phyloP scores from a whole-genome alignment of 2,113 vertebrate genomes.

The Sciurus niger region DNA sequence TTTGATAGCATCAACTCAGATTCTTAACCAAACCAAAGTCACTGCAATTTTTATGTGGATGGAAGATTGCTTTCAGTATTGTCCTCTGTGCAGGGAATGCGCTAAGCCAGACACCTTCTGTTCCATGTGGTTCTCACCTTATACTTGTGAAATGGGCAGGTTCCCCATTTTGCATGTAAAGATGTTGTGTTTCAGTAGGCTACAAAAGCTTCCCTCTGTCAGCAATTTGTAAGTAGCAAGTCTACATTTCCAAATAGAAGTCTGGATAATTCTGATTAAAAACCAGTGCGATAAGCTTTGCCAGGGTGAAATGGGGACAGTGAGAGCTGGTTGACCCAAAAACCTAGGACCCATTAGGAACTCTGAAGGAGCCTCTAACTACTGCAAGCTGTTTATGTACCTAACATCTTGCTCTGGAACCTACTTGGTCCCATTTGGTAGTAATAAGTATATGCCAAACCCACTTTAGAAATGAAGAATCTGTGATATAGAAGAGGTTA shows the following conservation, averaged over 20 bases:
- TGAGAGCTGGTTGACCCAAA: background rate
- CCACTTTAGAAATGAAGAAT: background rate
- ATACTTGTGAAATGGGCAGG: background rate
- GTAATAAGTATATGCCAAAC: background rate
- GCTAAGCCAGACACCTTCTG: background rate
- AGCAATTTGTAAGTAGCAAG: background rate
- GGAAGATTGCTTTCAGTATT: background rate
- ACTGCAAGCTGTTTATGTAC: background rate
- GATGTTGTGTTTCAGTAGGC: background rate
- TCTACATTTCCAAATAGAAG: background rate
- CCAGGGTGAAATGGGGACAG: background rate
- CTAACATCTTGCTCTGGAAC: background rate
- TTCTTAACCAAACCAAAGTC: background rate
- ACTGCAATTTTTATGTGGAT: rapidly evolving
- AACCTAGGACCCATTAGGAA: background rate
- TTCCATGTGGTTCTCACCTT: background rate
- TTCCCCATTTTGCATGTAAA: background rate
- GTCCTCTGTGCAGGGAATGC: background rate
- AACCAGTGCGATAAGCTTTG: background rate
- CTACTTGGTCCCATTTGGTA: background rate
- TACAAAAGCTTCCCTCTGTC: background rate
- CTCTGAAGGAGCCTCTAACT: background rate
- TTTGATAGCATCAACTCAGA: background rate
- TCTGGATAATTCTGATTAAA: background rate
- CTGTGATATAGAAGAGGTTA: background rate